These are phyloP conservation scores for Himalopsyche anomala DNA, from an alignment of 2,888 invertebrate genomes.

Conservation along the genomic window DNA sequence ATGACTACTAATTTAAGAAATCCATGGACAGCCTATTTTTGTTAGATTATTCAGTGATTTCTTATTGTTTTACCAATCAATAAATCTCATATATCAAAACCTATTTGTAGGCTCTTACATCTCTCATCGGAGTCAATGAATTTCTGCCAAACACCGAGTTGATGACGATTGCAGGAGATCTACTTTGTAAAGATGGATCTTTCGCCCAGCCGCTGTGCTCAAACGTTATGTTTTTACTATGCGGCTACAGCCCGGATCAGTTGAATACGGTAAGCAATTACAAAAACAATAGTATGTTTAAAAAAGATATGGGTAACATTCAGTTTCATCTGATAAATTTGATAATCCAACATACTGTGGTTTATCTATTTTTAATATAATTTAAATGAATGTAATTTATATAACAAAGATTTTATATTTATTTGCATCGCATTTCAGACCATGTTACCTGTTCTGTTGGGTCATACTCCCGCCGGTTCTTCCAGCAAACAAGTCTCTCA, in stretches of 20 bases:
- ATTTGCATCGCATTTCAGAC: constrained; percentile 68
- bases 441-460: constrained; percentile 78
- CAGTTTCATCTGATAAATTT: no score
- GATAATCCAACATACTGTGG: no score
- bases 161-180: constrained; percentile 67
- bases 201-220: constrained; percentile 72
- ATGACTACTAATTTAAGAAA: no score
- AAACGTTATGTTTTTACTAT: constrained; percentile 74
- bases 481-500: constrained; percentile 75
- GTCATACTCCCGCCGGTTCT: constrained; percentile 79
- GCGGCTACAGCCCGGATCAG: constrained; percentile 72
- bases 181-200: constrained; percentile 69
- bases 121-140: constrained; percentile 72
- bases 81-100: no score
- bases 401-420: no score
- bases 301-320: no score
- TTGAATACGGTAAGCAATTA: constrained; percentile 71
- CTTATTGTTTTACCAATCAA: no score
- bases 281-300: no score
- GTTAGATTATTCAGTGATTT: no score
- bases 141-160: constrained; percentile 73
- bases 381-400: no score
- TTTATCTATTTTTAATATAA: no score
- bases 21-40: no score
- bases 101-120: constrained; percentile 67